Conservation (phyloP, 2,797 vertebrate genomes). For the Phrynocephalus forsythii region DNA sequence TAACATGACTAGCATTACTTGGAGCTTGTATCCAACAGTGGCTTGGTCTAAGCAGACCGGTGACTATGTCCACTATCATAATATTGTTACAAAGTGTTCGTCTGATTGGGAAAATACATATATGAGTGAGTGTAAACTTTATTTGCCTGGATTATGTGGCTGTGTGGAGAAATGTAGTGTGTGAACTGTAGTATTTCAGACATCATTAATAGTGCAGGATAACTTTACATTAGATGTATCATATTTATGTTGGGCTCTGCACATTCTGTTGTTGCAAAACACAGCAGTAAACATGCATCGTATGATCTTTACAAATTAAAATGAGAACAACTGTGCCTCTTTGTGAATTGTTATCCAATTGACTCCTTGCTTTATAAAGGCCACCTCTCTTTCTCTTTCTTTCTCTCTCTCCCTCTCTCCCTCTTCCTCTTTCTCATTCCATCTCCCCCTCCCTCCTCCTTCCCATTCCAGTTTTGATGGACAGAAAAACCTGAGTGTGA, state of each 20-base stretch:
- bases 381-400: constrained; percentile 65
- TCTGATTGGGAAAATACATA: not conserved
- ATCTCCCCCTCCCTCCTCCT: not conserved
- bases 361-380: constrained; percentile 72
- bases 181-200: not conserved
- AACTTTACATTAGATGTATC: not conserved
- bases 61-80: not conserved
- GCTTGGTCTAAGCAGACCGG: not conserved
- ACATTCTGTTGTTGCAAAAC: constrained; percentile 49
- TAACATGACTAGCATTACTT: not conserved
- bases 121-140: not conserved
- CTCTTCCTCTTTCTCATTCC: constrained; percentile 67
- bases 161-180: not conserved
- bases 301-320: constrained; percentile 49
- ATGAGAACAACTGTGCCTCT: constrained; percentile 52
- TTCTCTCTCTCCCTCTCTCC: constrained; percentile 60
- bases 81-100: not conserved
- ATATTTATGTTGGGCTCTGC: not conserved
- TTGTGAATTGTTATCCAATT: constrained; percentile 65
- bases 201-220: not conserved
- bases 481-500: constrained; percentile 78
- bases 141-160: not conserved
- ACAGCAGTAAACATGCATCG: constrained; percentile 44
- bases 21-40: too few species aligned
- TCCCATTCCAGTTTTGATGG: constrained; percentile 73